These are phyloP conservation scores for Fragum whitleyi DNA, from an alignment of 2,888 invertebrate species.

Conservation along the genomic window DNA sequence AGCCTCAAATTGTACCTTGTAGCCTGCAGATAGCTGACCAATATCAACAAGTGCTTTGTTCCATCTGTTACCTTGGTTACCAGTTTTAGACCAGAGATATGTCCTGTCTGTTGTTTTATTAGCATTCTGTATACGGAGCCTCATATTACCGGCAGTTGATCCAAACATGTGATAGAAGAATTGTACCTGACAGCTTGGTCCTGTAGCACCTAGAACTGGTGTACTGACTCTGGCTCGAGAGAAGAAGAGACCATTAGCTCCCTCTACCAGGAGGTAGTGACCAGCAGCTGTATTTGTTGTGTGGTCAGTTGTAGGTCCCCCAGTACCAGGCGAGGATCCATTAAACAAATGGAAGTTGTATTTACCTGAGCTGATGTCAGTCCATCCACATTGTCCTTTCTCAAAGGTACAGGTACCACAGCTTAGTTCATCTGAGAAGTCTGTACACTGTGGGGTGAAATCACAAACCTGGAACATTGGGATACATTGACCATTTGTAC, in stretches of 20 bases:
- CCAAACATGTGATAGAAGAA: slow-evolving; percentile 83
- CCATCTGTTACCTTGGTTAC: slow-evolving; percentile 81
- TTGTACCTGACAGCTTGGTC: slow-evolving; percentile 78
- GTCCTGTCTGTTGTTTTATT: slow-evolving; percentile 61
- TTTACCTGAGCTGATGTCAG: slow-evolving; percentile 74
- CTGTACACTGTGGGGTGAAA: slow-evolving; percentile 74
- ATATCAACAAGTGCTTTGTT: slow-evolving; percentile 75
- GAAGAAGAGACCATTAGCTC: slow-evolving; percentile 70
- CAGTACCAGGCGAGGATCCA: slow-evolving; percentile 69
- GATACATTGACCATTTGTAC: slow-evolving; percentile 70
- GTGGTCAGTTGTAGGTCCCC: slow-evolving; percentile 78
- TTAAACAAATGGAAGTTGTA: slow-evolving; percentile 76
- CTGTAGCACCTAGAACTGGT: slow-evolving; percentile 76
- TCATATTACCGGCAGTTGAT: slow-evolving; percentile 72
- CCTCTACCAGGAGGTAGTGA: slow-evolving; percentile 79
- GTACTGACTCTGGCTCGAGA: slow-evolving; percentile 74
- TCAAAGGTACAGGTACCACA: slow-evolving; percentile 83
- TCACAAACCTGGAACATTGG: slow-evolving; percentile 76
- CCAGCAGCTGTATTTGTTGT: slow-evolving; percentile 70
- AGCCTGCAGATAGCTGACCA: slow-evolving; percentile 75
- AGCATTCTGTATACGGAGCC: slow-evolving; percentile 69
- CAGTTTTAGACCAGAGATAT: slow-evolving; percentile 72
- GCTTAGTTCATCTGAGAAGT: slow-evolving; percentile 76
- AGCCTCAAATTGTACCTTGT: slow-evolving; percentile 76
- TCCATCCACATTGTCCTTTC: slow-evolving; percentile 79